phyloP scores from a whole-genome alignment of 2,888 invertebrate genomes.

The Venustoraphidia nigricollis region DNA sequence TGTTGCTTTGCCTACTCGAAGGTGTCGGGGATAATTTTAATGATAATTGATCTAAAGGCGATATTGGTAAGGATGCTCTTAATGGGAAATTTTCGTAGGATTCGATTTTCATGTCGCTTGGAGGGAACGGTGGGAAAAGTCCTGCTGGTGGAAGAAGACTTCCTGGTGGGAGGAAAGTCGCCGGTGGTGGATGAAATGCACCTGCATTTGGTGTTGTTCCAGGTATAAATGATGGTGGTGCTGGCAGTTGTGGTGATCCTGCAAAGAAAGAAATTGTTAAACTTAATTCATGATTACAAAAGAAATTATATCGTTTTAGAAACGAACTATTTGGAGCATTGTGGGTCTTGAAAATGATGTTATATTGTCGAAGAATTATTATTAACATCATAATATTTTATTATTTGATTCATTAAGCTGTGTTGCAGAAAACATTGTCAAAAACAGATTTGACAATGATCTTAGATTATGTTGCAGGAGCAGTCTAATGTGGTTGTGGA shows the following conservation, averaged over 20 bases:
- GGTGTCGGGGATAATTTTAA: constrained; percentile 36
- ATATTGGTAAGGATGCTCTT: constrained; percentile 18
- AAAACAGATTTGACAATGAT: too few species aligned
- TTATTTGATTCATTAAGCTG: too few species aligned
- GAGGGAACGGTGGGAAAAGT: constrained; percentile 40
- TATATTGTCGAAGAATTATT: too few species aligned
- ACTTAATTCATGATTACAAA: not conserved
- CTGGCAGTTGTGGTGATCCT: constrained; percentile 28
- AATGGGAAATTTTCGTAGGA: constrained; percentile 19
- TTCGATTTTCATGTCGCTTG: constrained; percentile 23
- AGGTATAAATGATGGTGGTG: not conserved
- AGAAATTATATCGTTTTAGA: too few species aligned
- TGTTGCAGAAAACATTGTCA: too few species aligned
- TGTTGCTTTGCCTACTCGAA: constrained; percentile 33
- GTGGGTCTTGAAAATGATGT: too few species aligned
- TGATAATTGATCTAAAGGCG: constrained; percentile 22
- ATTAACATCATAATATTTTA: too few species aligned
- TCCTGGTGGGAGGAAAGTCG: constrained; percentile 14
- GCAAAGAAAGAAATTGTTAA: constrained; percentile 16
- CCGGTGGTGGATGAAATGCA: constrained; percentile 12
- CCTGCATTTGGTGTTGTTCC: constrained; percentile 13
- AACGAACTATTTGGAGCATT: too few species aligned
- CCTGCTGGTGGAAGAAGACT: constrained; percentile 40
- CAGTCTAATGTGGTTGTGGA: too few species aligned
- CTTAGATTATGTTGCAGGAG: too few species aligned